Conservation (phyloP, 23 tunicate genomes). For the Pegea sp. region DNA sequence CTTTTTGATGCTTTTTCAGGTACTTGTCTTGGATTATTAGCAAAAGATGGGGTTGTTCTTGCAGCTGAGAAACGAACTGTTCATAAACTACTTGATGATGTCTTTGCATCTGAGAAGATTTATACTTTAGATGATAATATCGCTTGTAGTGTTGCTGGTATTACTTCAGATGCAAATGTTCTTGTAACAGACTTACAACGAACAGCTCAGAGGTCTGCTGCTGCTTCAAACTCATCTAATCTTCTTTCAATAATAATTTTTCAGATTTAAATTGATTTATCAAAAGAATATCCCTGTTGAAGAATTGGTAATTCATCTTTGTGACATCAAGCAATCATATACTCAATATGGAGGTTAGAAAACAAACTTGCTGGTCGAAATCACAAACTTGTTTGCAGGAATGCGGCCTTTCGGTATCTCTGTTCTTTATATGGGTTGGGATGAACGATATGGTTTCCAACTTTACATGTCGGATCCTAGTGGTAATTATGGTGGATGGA, state of each 20-base stretch:
- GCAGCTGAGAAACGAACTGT: conserved; percentile 88
- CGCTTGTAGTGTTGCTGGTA: conserved; percentile 95
- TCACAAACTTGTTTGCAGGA: conserved; percentile 9
- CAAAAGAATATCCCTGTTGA: conserved; percentile 93
- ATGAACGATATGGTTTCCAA: conserved; percentile 84
- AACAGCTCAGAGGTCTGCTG: conserved; percentile 54
- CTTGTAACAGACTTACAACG: conserved; percentile 45
- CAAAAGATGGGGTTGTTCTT: conserved; percentile 78
- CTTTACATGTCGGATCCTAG: conserved; percentile 94
- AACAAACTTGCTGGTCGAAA: not conserved
- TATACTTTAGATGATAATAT: conserved; percentile 88
- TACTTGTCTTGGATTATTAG: conserved; percentile 83
- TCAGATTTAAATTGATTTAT: conserved; percentile 51
- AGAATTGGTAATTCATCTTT: conserved; percentile 62
- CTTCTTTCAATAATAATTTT: too few species aligned
- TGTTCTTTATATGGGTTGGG: conserved; percentile 93
- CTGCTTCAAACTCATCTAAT: not conserved
- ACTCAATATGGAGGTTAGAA: conserved; percentile 74
- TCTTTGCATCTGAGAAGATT: conserved; percentile 73
- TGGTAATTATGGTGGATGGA: conserved; percentile 99
- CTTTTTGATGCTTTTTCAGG: conserved; percentile 17
- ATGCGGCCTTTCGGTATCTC: conserved; percentile 93
- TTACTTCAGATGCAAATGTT: conserved; percentile 95
- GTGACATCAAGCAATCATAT: conserved; percentile 88
- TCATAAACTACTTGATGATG: conserved; percentile 85